A percentile compares a stretch with the other conserved stretches of the same genome.
Evolutionary conservation across 2,113 vertebrate species (phyloP).

Genomic region (Pyxicephalus adspersus): DNA sequence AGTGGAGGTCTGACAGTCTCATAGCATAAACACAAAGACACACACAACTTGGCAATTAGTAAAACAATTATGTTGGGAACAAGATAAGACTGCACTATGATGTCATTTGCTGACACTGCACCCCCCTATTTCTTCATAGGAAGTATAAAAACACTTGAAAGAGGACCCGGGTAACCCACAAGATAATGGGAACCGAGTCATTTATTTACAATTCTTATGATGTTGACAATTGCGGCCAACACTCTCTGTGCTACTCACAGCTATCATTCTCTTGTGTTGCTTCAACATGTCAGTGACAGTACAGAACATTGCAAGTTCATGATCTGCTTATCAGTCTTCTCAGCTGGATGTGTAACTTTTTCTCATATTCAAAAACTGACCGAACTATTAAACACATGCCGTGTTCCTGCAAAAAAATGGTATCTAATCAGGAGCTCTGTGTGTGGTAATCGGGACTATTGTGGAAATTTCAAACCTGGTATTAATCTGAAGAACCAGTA

Average conservation of each 20-base stretch:
- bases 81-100: constrained; percentile 39
- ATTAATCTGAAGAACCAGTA: too few species aligned
- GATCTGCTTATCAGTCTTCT: constrained; percentile 36
- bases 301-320: constrained; percentile 48
- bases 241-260: constrained; percentile 27
- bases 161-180: constrained; percentile 1
- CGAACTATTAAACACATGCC: too few species aligned
- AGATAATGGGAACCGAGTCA: constrained; percentile 19
- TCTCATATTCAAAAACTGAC: not conserved
- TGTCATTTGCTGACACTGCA: constrained; percentile 26
- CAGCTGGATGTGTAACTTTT: not conserved
- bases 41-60: constrained; percentile 36
- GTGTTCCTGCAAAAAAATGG: too few species aligned
- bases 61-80: constrained; percentile 1
- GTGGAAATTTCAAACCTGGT: too few species aligned
- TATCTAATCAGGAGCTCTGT: too few species aligned
- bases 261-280: not conserved
- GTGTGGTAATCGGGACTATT: too few species aligned
- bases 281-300: constrained; percentile 28
- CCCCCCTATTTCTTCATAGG: not conserved
- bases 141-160: constrained; percentile 36
- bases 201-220: constrained; percentile 38
- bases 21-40: constrained; percentile 19
- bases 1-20: not conserved
- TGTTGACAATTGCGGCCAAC: constrained; percentile 6